Base-by-base conservation (phyloP, 2,888 invertebrate genomes). In the Drosophila yooni region DNA sequence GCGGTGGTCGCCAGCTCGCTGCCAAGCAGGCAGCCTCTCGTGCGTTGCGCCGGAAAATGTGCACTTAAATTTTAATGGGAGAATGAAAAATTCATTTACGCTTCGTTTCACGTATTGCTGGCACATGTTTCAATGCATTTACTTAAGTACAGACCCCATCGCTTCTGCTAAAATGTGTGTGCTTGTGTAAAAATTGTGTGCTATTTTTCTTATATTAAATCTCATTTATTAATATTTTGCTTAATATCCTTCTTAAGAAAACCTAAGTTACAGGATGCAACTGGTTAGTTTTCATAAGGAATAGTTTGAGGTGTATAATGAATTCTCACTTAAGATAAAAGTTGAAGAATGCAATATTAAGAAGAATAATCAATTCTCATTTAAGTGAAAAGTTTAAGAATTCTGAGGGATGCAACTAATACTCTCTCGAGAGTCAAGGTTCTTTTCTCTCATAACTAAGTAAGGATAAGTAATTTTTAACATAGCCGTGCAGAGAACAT, bases 21-120 rank as follows among this genome's bases (percentile, higher is more conserved):
- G 38, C 21, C 64, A 43, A 33, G 18, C 54, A 29, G 63, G 68
- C 70, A 69, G 73, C 73, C 72, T 78, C 70, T 82, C 85, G 88
- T 88, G 89, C 74, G 85, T 81, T 74, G 81, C 83, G 82, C 88
- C 91, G 88, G 91, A 89, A 88, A 88, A 91, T 82, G 89, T 88
- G 84, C 91, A 91, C 88, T 88, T 90, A 87, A 88, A 88, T 81
- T 82, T 88, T 91, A 90, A 88, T 88, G 91, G 88, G 69, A 73
- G 82, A 88, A 89, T 88, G 88, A 82, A 88, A 91, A 90, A 88
- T 91, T 88, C 91, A 91, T 88, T 91, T 88, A 82, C 89, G 90
- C 88, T 89, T 79, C 89, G 88, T 75, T 87, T 83, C 86, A 87
- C 84, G 84, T 79, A 82, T 76, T 76, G 73, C 82, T 73, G 63